Base-by-base conservation (phyloP, 2,888 invertebrate species). In the Dioctria linearis region DNA sequence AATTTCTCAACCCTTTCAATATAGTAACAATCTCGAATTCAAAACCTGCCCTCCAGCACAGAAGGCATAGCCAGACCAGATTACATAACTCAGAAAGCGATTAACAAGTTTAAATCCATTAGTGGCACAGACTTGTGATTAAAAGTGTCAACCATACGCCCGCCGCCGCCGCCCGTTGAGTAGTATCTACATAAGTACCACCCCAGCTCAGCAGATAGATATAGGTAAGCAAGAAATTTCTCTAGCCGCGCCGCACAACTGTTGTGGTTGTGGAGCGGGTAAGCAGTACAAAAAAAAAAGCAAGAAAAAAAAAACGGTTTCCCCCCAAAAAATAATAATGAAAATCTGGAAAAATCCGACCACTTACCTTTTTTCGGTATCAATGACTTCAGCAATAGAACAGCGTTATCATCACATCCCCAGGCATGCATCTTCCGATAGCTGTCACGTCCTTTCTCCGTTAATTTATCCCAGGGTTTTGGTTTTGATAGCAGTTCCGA, bases 391-490 rank as follows among this genome's bases (percentile, higher is more conserved):
- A 99, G 94, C 86, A 98, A 94, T 92, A 97, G 93, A 86, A 99
- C 96, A 86, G 99, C 98, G 86, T 95, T 95, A 88, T 98, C 98
- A 91, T 99, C 99, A 89, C 96, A 96, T 84, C 98, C 97, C 99
- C 99, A 99, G 86, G 97, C 97, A 90, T 98, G 98, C 98, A 99
- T 99, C 91, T 99, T 98, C 87, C 99, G 92, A 91, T 99, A 99
- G 86, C 98, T 98, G 91, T 99, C 99, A 80, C 99, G 92, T 51
- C 99, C 99, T 90, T 99, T 99, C 91, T 99, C 99, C 81, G 99
- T 99, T 87, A 99, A 91, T 90, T 99, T 99, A 91, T 98, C 98
- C 99, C 99, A 99, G 11, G 98, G 98, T 89, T 99, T 98, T 79
- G 99, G 99, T 89, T 99, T 99, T 85, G 98, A 98, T 83, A 99